phyloP scores from a whole-genome alignment of 2,797 vertebrate genomes.

The Gobionotothen gibberifrons region DNA sequence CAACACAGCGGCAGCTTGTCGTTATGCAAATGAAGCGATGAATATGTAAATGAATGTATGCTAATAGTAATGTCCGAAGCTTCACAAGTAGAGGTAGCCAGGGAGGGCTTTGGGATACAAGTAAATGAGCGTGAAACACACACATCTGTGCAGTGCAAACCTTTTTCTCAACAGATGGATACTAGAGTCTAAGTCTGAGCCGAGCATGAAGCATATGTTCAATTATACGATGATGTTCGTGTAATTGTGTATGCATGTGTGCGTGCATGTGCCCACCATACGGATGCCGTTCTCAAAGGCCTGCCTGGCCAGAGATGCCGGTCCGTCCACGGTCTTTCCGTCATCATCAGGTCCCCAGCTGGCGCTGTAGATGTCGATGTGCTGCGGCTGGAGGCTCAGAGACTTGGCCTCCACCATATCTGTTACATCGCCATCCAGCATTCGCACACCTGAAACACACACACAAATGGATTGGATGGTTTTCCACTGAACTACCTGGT shows the following conservation, averaged over 20 bases:
- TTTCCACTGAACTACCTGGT: constrained; percentile 1
- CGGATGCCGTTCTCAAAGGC: constrained; percentile 98
- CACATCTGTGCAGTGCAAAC: neutral
- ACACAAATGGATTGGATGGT: neutral
- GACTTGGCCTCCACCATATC: constrained; percentile 99
- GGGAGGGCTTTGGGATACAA: constrained; percentile 20
- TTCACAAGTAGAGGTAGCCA: constrained; percentile 37
- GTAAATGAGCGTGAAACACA: constrained; percentile 9
- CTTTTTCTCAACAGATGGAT: constrained; percentile 29
- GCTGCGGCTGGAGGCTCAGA: constrained; percentile 94
- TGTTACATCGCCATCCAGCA: constrained; percentile 98
- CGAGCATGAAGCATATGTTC: constrained; percentile 24
- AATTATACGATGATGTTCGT: constrained; percentile 20
- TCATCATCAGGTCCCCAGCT: constrained; percentile 99
- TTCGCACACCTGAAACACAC: constrained; percentile 89
- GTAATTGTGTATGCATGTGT: constrained; percentile 8
- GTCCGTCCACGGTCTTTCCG: constrained; percentile 97
- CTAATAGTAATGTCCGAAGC: constrained; percentile 48
- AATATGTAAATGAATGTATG: constrained; percentile 69
- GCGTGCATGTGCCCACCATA: constrained; percentile 82
- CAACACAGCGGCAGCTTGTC: constrained; percentile 45
- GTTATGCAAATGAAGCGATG: constrained; percentile 54
- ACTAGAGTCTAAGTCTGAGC: constrained; percentile 29
- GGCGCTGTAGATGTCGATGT: constrained; percentile 98
- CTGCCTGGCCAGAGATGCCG: constrained; percentile 95